phyloP scores from a whole-genome alignment of 2,113 vertebrate genomes.

The Cryptotis parvus region DNA sequence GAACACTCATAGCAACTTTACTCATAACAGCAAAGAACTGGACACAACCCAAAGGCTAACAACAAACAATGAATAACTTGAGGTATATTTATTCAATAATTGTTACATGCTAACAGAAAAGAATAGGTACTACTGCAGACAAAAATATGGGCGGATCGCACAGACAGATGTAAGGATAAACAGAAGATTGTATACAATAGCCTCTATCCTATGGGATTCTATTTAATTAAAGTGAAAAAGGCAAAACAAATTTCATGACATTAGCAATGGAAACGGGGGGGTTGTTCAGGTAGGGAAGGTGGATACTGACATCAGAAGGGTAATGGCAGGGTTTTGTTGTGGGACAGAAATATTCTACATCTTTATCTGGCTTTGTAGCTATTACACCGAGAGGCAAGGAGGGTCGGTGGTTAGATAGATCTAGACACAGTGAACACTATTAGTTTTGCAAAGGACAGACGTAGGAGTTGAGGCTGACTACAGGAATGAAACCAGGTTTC shows the following conservation, averaged over 20 bases:
- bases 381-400: neutral
- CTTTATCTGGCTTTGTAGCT: neutral
- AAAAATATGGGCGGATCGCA: conserved; percentile 12
- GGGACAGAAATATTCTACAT: neutral
- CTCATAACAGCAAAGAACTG: neutral
- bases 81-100: neutral
- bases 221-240: neutral
- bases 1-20: conserved; percentile 9
- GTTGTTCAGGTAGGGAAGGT: neutral
- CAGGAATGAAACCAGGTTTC: conserved; percentile 12
- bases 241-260: neutral
- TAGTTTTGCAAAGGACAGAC: neutral
- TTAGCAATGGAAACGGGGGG: neutral
- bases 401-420: neutral
- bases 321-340: neutral
- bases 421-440: neutral
- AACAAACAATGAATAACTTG: conserved; percentile 15
- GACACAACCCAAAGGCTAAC: conserved; percentile 12
- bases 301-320: neutral
- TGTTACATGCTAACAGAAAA: conserved; percentile 36
- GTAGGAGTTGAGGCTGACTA: neutral
- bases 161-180: neutral
- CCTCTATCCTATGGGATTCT: neutral
- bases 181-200: neutral
- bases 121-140: neutral